These are phyloP conservation scores for Alligator sinensis DNA, from an alignment of 2,113 vertebrate species.

Conservation along the genomic window DNA sequence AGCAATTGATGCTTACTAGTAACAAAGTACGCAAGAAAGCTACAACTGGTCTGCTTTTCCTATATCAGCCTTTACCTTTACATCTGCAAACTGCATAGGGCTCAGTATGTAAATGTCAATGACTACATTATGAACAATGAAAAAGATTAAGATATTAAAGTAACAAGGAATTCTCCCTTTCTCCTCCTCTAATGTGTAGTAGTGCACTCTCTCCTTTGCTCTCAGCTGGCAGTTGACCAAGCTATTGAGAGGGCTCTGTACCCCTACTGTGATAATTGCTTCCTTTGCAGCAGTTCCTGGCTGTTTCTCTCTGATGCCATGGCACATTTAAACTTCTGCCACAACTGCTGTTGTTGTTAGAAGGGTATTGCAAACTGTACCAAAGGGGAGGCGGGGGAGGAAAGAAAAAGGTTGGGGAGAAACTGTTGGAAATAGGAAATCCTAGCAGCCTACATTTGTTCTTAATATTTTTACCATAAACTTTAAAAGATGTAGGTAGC, in stretches of 20 bases:
- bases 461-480: not conserved
- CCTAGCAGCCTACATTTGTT: not conserved
- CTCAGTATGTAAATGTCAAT: not conserved
- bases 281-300: not conserved
- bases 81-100: accelerated
- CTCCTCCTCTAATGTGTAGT: not conserved
- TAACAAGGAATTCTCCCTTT: not conserved
- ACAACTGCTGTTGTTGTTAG: not conserved
- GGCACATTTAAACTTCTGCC: not conserved
- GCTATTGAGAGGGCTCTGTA: not conserved
- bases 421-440: not conserved
- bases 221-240: accelerated
- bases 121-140: not conserved
- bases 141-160: accelerated
- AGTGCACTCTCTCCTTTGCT: not conserved
- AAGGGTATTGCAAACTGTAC: not conserved
- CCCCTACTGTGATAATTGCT: conserved; percentile 44
- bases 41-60: not conserved
- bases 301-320: not conserved
- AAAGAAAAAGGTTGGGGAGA: not conserved
- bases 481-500: not conserved
- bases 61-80: not conserved
- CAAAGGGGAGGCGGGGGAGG: not conserved
- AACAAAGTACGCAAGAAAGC: not conserved
- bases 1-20: accelerated